A percentile compares a stretch with the other conserved stretches of the same genome.
These are phyloP conservation scores for Hemaris fuciformis DNA, from an alignment of 2,888 invertebrate species.

Conservation along the genomic window DNA sequence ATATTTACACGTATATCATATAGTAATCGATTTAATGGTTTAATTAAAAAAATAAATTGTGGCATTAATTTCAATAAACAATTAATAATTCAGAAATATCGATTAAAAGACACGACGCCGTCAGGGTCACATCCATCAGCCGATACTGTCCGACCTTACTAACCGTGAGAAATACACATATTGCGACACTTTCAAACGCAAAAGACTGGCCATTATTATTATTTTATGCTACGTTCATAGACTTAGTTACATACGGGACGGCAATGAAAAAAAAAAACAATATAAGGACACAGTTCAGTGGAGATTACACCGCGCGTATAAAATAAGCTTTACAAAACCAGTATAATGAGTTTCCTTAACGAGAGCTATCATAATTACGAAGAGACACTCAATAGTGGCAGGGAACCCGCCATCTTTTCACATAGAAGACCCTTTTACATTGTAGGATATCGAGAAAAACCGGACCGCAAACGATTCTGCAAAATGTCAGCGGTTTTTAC, in stretches of 20 bases:
- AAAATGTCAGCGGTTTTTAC: slow-evolving; percentile 5
- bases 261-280: neutral
- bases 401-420: neutral
- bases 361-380: neutral
- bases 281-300: neutral
- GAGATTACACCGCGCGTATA: neutral
- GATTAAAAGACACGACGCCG: neutral
- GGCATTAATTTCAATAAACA: neutral
- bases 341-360: slow-evolving; percentile 4
- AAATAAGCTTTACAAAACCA: neutral
- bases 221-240: neutral
- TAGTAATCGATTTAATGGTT: neutral
- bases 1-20: neutral
- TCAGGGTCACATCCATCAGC: neutral
- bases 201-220: neutral
- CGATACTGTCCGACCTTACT: neutral
- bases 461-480: neutral
- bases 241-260: neutral
- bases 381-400: neutral
- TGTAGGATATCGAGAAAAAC: neutral
- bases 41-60: neutral
- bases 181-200: neutral
- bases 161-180: neutral
- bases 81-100: neutral
- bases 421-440: neutral